A percentile compares a stretch with the other conserved stretches of the same genome.
Conservation (phyloP, 2,888 invertebrate genomes). For the Gastrophysa polygoni region DNA sequence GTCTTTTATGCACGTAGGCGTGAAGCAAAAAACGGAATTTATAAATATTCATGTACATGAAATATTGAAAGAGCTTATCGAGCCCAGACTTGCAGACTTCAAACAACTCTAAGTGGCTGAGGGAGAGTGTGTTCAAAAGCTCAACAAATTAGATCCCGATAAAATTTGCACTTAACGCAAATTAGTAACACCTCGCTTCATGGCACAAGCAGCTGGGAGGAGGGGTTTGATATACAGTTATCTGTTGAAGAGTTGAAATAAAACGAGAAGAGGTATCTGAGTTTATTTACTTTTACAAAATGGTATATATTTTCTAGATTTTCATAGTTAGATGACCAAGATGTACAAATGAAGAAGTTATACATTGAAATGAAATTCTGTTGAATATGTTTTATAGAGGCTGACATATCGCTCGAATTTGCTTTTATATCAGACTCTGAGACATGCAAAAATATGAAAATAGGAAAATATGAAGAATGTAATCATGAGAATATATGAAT, state of each 20-base stretch:
- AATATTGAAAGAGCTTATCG: constrained; percentile 54
- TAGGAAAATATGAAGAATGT: too few relatives aligned
- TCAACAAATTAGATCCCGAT: constrained; percentile 50
- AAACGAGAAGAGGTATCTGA: too few relatives aligned
- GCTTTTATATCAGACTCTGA: too few relatives aligned
- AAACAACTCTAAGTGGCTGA: constrained; percentile 56
- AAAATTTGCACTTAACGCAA: constrained; percentile 55
- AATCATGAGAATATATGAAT: too few relatives aligned
- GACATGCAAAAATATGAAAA: too few relatives aligned
- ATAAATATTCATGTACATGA: constrained; percentile 55
- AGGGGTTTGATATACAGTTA: constrained; percentile 2
- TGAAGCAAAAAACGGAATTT: constrained; percentile 43
- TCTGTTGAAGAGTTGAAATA: constrained; percentile 8
- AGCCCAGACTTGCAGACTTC: constrained; percentile 49
- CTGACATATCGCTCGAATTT: too few relatives aligned
- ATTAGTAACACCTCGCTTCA: constrained; percentile 53
- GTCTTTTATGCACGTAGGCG: constrained; percentile 22
- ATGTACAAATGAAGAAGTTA: too few relatives aligned
- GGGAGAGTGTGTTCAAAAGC: constrained; percentile 46
- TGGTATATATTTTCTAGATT: too few relatives aligned
- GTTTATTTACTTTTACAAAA: too few relatives aligned
- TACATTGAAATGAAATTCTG: too few relatives aligned
- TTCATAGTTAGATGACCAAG: too few relatives aligned
- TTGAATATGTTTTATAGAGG: too few relatives aligned
- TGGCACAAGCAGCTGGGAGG: constrained; percentile 29